Evolutionary conservation across 1,140 invertebrate species (phyloP).

Genomic region (Drosophila pandora): DNA sequence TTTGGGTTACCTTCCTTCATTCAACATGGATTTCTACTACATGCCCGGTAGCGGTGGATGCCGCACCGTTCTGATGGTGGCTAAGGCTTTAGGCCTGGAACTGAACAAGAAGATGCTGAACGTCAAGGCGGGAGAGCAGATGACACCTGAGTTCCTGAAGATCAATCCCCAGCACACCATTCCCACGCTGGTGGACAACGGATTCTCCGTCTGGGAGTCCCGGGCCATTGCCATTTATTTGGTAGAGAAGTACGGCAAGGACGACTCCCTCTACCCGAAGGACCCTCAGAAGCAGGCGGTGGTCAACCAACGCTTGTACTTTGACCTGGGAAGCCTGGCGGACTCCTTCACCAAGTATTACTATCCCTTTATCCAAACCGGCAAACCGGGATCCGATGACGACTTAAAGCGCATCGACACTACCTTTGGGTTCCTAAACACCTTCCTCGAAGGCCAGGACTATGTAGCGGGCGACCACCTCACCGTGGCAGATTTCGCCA

Average conservation of each 20-base stretch:
- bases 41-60: slow-evolving; percentile 68
- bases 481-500: slow-evolving; percentile 50
- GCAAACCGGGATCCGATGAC: slow-evolving; percentile 11
- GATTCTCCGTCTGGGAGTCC: slow-evolving; percentile 62
- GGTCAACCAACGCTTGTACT: slow-evolving; percentile 86
- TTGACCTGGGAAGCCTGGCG: slow-evolving; percentile 84
- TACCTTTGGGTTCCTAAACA: slow-evolving; percentile 37
- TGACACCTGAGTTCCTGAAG: slow-evolving; percentile 86
- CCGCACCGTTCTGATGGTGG: slow-evolving; percentile 82
- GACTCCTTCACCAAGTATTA: slow-evolving; percentile 51
- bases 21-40: slow-evolving; percentile 55
- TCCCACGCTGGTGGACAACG: slow-evolving; percentile 67
- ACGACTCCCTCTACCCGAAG: slow-evolving; percentile 85
- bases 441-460: slow-evolving; percentile 40
- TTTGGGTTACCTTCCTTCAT: not conserved
- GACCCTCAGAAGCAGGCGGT: slow-evolving; percentile 84
- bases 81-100: slow-evolving; percentile 84
- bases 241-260: slow-evolving; percentile 75
- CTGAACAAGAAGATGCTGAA: slow-evolving; percentile 84
- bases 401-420: slow-evolving; percentile 35
- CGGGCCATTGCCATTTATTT: slow-evolving; percentile 68
- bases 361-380: slow-evolving; percentile 44
- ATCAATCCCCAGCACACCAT: slow-evolving; percentile 80
- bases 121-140: slow-evolving; percentile 86
- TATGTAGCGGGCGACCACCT: slow-evolving; percentile 50